phyloP scores from a whole-genome alignment of 2,888 invertebrate genomes.

The Cataglyphis cursor region DNA sequence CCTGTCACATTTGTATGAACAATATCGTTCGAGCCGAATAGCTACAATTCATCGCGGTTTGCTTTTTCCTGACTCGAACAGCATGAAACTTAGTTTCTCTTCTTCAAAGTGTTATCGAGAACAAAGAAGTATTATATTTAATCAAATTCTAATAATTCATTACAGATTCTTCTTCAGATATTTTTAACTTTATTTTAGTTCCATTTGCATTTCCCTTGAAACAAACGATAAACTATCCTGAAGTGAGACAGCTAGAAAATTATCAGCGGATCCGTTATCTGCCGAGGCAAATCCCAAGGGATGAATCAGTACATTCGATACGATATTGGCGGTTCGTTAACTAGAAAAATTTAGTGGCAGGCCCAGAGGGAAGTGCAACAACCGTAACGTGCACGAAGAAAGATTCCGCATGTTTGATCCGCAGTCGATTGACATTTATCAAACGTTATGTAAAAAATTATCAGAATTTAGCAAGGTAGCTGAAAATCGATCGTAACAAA shows the following conservation, averaged over 20 bases:
- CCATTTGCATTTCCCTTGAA: neutral
- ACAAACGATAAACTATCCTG: neutral
- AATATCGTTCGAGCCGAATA: neutral
- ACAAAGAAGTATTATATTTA: neutral
- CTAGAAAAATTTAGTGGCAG: slow-evolving; percentile 53
- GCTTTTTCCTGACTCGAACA: slow-evolving; percentile 12
- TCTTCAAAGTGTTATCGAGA: too few species aligned
- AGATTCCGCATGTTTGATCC: slow-evolving; percentile 35
- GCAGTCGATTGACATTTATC: slow-evolving; percentile 3
- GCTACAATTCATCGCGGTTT: neutral
- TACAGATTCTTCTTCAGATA: neutral
- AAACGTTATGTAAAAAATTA: slow-evolving; percentile 28
- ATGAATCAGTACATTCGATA: slow-evolving; percentile 6
- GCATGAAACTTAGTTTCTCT: neutral
- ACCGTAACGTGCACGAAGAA: slow-evolving; percentile 10
- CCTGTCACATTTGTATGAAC: slow-evolving; percentile 30
- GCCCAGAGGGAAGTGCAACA: slow-evolving; percentile 4
- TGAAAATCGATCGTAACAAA: neutral
- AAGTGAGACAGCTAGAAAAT: slow-evolving; percentile 3
- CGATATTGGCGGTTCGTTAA: slow-evolving; percentile 61
- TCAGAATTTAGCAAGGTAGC: slow-evolving; percentile 15
- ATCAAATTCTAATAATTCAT: neutral
- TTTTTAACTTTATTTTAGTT: neutral
- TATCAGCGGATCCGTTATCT: slow-evolving; percentile 12
- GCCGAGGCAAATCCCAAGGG: slow-evolving; percentile 6